Evolutionary conservation across 2,113 vertebrate species (phyloP).

Genomic region (Aspiorhynchus laticeps): DNA sequence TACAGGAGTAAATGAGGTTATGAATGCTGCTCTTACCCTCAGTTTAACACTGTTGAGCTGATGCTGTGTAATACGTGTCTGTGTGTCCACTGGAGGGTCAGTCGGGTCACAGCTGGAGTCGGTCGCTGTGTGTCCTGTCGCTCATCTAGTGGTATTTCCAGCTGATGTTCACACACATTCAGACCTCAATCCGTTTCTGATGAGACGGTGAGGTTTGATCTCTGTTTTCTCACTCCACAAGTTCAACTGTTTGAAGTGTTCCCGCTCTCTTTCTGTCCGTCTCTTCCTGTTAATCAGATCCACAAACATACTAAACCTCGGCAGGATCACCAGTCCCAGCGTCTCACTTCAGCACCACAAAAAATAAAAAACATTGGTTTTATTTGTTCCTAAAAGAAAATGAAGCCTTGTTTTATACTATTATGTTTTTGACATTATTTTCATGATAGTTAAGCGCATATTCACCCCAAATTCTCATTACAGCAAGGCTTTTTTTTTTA

Average conservation of each 20-base stretch:
- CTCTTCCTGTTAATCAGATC: not conserved
- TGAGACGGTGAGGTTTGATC: conserved; percentile 61
- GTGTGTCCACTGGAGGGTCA: conserved; percentile 30
- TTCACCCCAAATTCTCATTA: not conserved
- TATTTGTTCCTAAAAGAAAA: not conserved
- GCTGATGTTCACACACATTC: conserved; percentile 51
- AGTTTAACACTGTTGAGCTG: not conserved
- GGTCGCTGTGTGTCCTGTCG: conserved; percentile 17
- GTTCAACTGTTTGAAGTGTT: conserved; percentile 46
- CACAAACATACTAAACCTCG: conserved; percentile 24
- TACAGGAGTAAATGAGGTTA: not conserved
- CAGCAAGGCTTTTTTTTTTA: too few relatives aligned
- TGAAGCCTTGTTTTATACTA: not conserved
- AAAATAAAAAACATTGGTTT: accelerated
- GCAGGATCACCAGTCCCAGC: not conserved
- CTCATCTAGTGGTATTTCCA: conserved; percentile 48
- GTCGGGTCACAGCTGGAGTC: conserved; percentile 45
- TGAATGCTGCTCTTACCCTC: not conserved
- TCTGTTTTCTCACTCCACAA: conserved; percentile 53
- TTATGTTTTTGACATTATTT: not conserved
- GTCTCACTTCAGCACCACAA: not conserved
- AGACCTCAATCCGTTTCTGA: conserved; percentile 70
- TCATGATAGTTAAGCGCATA: not conserved
- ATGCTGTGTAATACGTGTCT: not conserved
- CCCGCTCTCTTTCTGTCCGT: not conserved